Conservation (phyloP, 2,113 vertebrate species). For the Sylvia atricapilla region DNA sequence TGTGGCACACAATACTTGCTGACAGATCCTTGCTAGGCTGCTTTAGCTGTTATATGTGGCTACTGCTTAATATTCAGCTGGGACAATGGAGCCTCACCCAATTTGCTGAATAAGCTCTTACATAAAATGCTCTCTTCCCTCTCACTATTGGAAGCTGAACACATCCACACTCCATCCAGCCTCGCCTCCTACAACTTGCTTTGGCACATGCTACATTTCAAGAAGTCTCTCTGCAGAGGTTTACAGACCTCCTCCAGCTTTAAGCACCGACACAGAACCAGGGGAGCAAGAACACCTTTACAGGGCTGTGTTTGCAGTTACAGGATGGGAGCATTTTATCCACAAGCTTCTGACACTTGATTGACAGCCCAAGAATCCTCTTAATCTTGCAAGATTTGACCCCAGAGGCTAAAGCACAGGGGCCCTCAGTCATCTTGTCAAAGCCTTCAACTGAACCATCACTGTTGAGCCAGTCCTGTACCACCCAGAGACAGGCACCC, state of each 20-base stretch:
- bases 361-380: background rate
- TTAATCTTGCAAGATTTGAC: background rate
- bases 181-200: background rate
- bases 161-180: background rate
- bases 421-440: background rate
- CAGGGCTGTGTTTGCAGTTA: background rate
- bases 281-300: background rate
- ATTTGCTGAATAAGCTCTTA: background rate
- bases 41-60: background rate
- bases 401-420: background rate
- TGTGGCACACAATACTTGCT: background rate
- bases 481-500: background rate
- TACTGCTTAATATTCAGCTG: conserved; percentile 32
- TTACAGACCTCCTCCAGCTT: background rate
- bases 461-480: background rate
- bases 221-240: background rate
- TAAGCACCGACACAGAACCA: background rate
- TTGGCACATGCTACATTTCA: fast-evolving
- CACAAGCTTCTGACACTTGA: background rate
- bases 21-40: background rate
- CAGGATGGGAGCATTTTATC: background rate
- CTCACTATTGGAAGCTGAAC: background rate
- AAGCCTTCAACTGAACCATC: background rate
- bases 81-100: conserved; percentile 10
- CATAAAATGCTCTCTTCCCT: background rate